Conservation (phyloP, 1,140 invertebrate species). For the Tenebrio molitor region DNA sequence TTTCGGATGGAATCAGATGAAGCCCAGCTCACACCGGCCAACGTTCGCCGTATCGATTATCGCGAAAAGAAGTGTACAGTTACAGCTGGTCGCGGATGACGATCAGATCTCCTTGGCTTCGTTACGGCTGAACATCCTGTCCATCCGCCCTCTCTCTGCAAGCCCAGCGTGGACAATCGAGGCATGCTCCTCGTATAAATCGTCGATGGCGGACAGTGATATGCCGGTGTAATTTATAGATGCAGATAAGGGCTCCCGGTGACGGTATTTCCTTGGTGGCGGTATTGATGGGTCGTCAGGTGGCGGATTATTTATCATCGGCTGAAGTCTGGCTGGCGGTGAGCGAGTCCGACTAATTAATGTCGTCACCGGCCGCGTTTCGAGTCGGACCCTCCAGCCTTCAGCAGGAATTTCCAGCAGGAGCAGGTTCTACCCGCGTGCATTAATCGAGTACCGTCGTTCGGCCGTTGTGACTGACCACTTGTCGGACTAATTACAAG, state of each 20-base stretch:
- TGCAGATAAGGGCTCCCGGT: conserved; percentile 29
- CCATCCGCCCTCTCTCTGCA: too few species aligned
- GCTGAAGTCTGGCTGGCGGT: conserved; percentile 17
- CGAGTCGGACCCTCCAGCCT: conserved; percentile 41
- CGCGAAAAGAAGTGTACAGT: too few species aligned
- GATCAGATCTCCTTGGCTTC: too few species aligned
- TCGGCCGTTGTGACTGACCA: conserved; percentile 46
- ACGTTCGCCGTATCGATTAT: too few species aligned
- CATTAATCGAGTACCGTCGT: conserved; percentile 46
- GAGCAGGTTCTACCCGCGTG: conserved; percentile 28
- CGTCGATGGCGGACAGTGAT: neutral
- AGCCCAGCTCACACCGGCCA: too few species aligned
- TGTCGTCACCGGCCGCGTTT: conserved; percentile 39
- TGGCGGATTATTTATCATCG: conserved; percentile 41
- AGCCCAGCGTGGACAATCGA: too few species aligned
- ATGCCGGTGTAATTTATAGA: conserved; percentile 40
- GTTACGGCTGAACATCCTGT: too few species aligned
- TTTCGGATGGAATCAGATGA: too few species aligned
- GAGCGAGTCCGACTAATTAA: conserved; percentile 42
- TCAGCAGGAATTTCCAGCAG: conserved; percentile 31
- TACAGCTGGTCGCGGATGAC: too few species aligned
- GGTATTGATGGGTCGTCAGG: conserved; percentile 44
- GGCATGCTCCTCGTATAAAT: neutral
- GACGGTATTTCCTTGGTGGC: conserved; percentile 38
- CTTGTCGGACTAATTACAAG: conserved; percentile 51